Evolutionary conservation across 1,140 invertebrate species (phyloP).

Genomic region (Cryptotermes secundus): DNA sequence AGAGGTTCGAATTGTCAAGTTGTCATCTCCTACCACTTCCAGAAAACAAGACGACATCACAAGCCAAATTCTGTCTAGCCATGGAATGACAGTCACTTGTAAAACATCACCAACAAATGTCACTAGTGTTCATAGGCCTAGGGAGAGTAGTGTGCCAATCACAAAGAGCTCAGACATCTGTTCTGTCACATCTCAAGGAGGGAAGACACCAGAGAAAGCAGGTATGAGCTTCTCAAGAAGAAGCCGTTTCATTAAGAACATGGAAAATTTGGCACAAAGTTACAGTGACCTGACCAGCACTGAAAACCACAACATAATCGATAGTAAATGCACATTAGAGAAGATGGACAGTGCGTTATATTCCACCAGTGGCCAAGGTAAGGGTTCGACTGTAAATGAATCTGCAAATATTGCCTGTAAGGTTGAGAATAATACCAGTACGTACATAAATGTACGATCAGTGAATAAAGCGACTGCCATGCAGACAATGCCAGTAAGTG

Average conservation of each 20-base stretch:
- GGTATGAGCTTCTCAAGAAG: conserved; percentile 23
- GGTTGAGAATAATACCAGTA: not conserved
- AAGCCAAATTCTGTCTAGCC: too few relatives aligned
- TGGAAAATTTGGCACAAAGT: conserved; percentile 18
- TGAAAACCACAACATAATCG: not conserved
- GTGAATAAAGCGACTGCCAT: conserved; percentile 46
- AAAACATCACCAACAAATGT: not conserved
- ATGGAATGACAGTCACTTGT: not conserved
- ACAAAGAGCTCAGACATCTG: not conserved
- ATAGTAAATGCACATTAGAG: not conserved
- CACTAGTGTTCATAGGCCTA: not conserved
- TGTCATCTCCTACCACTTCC: not conserved
- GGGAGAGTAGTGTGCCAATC: too few relatives aligned
- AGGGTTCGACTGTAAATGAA: not conserved
- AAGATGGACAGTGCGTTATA: not conserved
- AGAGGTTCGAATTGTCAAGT: not conserved
- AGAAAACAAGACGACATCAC: conserved; percentile 9
- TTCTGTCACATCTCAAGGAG: not conserved
- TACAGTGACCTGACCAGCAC: not conserved
- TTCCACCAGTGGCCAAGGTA: not conserved
- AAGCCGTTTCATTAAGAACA: conserved; percentile 23
- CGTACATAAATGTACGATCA: not conserved
- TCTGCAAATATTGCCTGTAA: not conserved
- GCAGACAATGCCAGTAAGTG: conserved; percentile 52
- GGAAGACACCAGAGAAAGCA: not conserved